Evolutionary conservation across 2,113 vertebrate genomes (phyloP), one percentile per base, ranked within the genome.

Genomic region (Phalacrocorax carbo): DNA sequence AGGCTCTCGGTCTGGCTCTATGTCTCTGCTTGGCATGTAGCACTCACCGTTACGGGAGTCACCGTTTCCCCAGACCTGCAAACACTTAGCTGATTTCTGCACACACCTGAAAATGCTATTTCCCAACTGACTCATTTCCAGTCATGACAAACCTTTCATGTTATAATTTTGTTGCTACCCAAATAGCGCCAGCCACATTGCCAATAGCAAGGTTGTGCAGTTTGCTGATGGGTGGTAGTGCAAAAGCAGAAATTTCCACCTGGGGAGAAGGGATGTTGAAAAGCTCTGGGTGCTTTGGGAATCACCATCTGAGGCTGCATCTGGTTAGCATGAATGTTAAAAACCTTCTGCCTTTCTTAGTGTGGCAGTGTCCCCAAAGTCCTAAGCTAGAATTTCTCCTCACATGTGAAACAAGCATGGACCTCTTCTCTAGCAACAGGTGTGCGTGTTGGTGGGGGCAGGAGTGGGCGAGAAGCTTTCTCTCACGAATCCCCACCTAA

Each of bases 391-490:
- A 77, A 49, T 76, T 88, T 77, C 62, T 81, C 20, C 29, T 92
- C 1, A 1, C 5, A 2, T 20, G 18, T 29, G 42, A 65, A 34
- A 58, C 27, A 46, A 44, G 5, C 27, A 40, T 1, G 3, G 40
- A 46, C 16, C 21, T 46, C 13, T 84, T 75, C 76, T 46, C 11
- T 25, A 11, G 14, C 18, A 26, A 21, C 12, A 46, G 9, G 10
- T 42, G 17, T 7, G 4, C 1, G 0, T 72, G 40, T 48, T 44
- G 38, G 38, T 3, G 0, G 58, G n/a, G 34, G 29, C 7, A 73
- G 54, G 48, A 72, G 46, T 3, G 1, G 30, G 21, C 29, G 46
- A 83, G 64, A 51, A 83, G 46, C n/a, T 83, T 80, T 81, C 27
- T 81, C 9, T 66, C 32, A 83, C 51, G 81, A 91, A 84, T 86